Evolutionary conservation across 2,113 vertebrate genomes (phyloP).

Genomic region (Mirounga angustirostris): DNA sequence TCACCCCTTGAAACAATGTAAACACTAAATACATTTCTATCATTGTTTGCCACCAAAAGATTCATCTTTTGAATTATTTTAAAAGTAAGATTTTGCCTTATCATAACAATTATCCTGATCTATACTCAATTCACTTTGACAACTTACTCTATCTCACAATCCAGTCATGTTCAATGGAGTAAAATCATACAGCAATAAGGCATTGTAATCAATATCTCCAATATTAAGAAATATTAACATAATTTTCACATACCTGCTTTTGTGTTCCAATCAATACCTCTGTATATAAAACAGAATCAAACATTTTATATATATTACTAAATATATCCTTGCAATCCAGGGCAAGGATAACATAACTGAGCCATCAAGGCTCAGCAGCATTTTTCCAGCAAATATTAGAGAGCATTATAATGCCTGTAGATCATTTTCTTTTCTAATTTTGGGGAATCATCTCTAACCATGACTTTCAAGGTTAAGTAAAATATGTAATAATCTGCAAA

Average conservation of each 20-base stretch:
- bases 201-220: background rate
- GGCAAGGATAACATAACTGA: background rate
- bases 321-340: background rate
- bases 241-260: background rate
- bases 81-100: background rate
- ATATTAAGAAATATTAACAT: background rate
- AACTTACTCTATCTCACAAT: slow-evolving; percentile 39
- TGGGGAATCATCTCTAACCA: background rate
- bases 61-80: background rate
- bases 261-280: background rate
- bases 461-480: background rate
- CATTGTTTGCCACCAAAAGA: background rate
- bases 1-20: background rate
- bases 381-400: background rate
- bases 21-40: background rate
- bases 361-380: background rate
- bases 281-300: background rate
- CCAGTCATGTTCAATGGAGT: slow-evolving; percentile 22
- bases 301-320: background rate
- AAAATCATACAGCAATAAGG: slow-evolving; percentile 5
- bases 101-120: background rate
- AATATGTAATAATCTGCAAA: background rate
- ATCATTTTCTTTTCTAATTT: background rate
- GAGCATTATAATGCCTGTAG: background rate
- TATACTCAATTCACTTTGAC: background rate